Percentiles rank a stretch among this genome's conserved stretches.
These are phyloP conservation scores for Drosophila fulvimacula DNA, from an alignment of 2,888 invertebrate genomes.

Conservation along the genomic window DNA sequence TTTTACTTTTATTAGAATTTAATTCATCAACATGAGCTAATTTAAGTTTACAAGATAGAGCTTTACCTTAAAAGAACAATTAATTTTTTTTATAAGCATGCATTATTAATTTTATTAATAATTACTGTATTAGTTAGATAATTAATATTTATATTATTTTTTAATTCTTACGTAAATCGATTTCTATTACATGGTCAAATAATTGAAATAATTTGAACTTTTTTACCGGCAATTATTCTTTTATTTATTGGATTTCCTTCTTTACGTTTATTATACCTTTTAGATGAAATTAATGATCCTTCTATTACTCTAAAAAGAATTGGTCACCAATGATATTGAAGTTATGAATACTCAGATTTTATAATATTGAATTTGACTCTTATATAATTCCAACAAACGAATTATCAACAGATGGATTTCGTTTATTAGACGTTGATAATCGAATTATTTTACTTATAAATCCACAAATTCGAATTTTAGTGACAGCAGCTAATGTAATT, in stretches of 20 bases:
- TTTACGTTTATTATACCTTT: constrained; percentile 87
- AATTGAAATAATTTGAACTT: constrained; percentile 89
- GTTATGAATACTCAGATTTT: neutral
- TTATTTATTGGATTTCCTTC: constrained; percentile 88
- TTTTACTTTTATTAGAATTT: constrained; percentile 87
- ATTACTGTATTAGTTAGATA: constrained; percentile 87
- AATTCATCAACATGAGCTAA: constrained; percentile 86
- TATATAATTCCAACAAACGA: neutral
- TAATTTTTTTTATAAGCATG: constrained; percentile 88
- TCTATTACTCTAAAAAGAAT: constrained; percentile 87
- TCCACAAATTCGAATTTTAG: constrained; percentile 1
- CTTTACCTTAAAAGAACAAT: constrained; percentile 89
- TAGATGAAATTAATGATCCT: constrained; percentile 88
- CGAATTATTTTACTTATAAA: neutral
- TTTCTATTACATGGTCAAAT: constrained; percentile 86
- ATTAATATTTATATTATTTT: constrained; percentile 86
- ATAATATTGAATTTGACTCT: neutral
- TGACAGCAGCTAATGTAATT: neutral
- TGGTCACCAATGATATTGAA: neutral
- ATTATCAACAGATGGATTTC: neutral
- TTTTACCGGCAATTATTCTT: constrained; percentile 87
- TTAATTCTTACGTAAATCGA: constrained; percentile 87
- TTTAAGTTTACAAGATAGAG: constrained; percentile 87
- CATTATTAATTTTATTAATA: constrained; percentile 87
- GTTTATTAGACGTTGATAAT: neutral